These are phyloP conservation scores for Toxotes jaculatrix DNA, from an alignment of 2,113 vertebrate species.

Conservation along the genomic window DNA sequence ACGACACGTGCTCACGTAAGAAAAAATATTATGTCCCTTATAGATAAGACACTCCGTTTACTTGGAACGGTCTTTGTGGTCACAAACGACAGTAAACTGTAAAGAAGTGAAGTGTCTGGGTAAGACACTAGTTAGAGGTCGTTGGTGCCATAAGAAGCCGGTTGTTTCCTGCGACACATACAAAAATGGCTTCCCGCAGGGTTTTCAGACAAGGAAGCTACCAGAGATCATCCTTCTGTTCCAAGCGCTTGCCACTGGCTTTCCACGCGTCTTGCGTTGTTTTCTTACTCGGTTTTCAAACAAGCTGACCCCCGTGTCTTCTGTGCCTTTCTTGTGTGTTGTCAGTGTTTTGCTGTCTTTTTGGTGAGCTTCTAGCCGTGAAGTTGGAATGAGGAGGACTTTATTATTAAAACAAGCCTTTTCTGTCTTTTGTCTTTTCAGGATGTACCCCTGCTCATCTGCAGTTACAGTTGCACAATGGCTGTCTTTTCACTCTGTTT, in stretches of 20 bases:
- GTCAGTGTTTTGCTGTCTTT: neutral
- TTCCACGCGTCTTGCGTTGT: neutral
- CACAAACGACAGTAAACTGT: rapidly evolving
- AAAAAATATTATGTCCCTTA: too few species aligned
- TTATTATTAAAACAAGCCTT: neutral
- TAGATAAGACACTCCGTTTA: neutral
- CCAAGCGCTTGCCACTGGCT: neutral
- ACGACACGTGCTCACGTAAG: constrained; percentile 67
- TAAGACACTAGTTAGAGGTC: neutral
- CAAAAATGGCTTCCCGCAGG: constrained; percentile 72
- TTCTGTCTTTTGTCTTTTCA: constrained; percentile 72
- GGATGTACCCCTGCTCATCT: constrained; percentile 86
- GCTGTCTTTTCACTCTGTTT: constrained; percentile 74
- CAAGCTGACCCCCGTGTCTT: neutral
- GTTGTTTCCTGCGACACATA: constrained; percentile 58
- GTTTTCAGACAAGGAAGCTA: constrained; percentile 12
- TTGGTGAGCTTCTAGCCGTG: neutral
- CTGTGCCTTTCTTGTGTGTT: neutral
- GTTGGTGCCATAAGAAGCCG: neutral
- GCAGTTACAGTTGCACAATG: constrained; percentile 86
- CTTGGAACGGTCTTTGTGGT: too few species aligned
- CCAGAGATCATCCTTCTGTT: constrained; percentile 22
- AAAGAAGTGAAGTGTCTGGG: too few species aligned
- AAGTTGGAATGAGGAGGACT: neutral
- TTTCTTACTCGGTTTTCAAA: neutral